Evolutionary conservation across 2,113 vertebrate genomes (phyloP), one percentile per base, ranked within the genome.

Genomic region (Serilophus lunatus): DNA sequence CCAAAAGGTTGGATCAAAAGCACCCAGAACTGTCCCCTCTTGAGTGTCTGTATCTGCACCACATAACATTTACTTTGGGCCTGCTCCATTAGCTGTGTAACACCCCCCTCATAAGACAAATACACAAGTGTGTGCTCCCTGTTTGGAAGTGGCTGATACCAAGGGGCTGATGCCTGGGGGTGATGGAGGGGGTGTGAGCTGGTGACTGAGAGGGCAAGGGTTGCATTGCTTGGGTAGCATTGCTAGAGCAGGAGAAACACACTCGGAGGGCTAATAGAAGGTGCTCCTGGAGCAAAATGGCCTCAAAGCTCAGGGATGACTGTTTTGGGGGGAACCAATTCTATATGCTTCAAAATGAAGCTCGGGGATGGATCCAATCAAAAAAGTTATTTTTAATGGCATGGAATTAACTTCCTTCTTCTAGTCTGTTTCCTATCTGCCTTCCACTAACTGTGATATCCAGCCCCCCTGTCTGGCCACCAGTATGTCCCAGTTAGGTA

Each of bases 181-280:
- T 18, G 29, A 10, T 3, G 15, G 38, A 22, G 16, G 16, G 24
- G 20, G 4, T 17, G 49, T 29, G 4, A 56, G 33, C 40, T 51
- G 42, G 35, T 49, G 56, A 24, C 31, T 0, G 0, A 25, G 14
- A 42, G 49, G 18, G 26, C 42, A 42, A 35, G 0, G 15, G 31
- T 14, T 10, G 44, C 28, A 10, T 59, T 59, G 36, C 51, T 51
- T 72, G 44, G 20, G 36, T 29, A 17, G 5, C 31, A 11, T 3
- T 13, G 8, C 40, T 1, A 24, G 19, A 28, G 16, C 29, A 60
- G n/a, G 15, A 59, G 45, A 29, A 60, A 20, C n/a, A 44, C 17
- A 10, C 38, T 20, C 31, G 8, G 6, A 49, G 35, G n/a, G 31
- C 18, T 24, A 42, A 26, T 33, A 42, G 29, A 80, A 53, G 35